A percentile compares a stretch with the other conserved stretches of the same genome.
phyloP scores from a whole-genome alignment of 2,888 invertebrate genomes.

The Leptinotarsa juncta region DNA sequence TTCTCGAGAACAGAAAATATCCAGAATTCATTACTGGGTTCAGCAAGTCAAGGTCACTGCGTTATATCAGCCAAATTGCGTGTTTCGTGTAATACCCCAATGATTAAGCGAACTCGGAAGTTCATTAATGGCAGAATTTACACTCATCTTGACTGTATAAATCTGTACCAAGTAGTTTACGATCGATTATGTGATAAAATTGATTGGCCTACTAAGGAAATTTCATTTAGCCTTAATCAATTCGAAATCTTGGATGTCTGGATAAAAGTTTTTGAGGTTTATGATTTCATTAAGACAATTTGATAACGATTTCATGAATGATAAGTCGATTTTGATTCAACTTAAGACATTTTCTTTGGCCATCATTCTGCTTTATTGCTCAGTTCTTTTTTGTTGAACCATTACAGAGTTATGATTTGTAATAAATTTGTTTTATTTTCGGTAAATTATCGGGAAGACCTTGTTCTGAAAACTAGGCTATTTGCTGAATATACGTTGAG shows the following conservation, averaged over 20 bases:
- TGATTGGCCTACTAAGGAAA: slow-evolving; percentile 9
- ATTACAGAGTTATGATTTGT: no score
- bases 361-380: no score
- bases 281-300: background rate
- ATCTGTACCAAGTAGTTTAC: slow-evolving; percentile 24
- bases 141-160: slow-evolving; percentile 17
- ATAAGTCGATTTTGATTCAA: no score
- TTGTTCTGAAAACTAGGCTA: no score
- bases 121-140: slow-evolving; percentile 18
- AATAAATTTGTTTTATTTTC: no score
- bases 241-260: background rate
- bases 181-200: slow-evolving; percentile 9
- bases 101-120: slow-evolving; percentile 15
- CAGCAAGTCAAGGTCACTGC: slow-evolving; percentile 19
- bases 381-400: no score
- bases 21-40: slow-evolving; percentile 22
- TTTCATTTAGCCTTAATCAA: slow-evolving; percentile 8
- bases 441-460: no score
- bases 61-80: slow-evolving; percentile 22
- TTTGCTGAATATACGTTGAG: no score
- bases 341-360: no score
- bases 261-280: background rate
- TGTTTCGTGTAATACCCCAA: slow-evolving; percentile 15
- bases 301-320: no score
- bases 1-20: background rate